Evolutionary conservation across 2,888 invertebrate genomes (phyloP), one percentile per base, ranked within the genome.

Genomic region (Oscheius sp.): DNA sequence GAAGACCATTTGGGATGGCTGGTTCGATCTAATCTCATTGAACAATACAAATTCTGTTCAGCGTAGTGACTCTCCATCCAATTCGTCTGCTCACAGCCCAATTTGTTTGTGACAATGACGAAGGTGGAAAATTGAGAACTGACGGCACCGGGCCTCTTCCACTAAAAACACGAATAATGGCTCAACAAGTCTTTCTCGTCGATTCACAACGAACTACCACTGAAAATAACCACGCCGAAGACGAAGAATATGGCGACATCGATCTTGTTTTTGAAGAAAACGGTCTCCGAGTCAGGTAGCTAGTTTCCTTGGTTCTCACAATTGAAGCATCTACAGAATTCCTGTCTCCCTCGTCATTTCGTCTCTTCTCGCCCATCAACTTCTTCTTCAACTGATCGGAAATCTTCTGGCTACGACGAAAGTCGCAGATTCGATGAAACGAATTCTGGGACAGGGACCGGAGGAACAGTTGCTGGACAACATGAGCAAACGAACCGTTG

Each of bases 11-110:
- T 79, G 79, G 79, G 75, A 77, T 32, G 77, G 76, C 75, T 37
- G 58, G 74, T 57, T 10, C n/a, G 21, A 29, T 48, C 33, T 37
- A n/a, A 13, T 62, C 60, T 33, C 37, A 11, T 58, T 32, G 55
- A 21, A 21, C 21, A 21, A 21, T 21, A 42, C 42, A 42, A 42
- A 42, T 7, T 42, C 42, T 42, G 21, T 84, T 72, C 63, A 86
- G 94, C 84, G 93, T 89, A n/a, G 89, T 91, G 29, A 95, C 95
- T 66, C 92, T 96, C 71, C 94, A 94, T 80, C 94, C 95, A 50
- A 90, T 96, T 72, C 93, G 94, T 79, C 95, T 95, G 90, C 37
- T 68, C 2, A 68, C 68, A 2, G n/a, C 68, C 37, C 68, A 68
- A 37, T 68, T 68, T n/a, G 55, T 68, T 10, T 68, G 68, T 35